These are phyloP conservation scores for Elysia chlorotica DNA, from an alignment of 1,140 invertebrate genomes.

Conservation along the genomic window DNA sequence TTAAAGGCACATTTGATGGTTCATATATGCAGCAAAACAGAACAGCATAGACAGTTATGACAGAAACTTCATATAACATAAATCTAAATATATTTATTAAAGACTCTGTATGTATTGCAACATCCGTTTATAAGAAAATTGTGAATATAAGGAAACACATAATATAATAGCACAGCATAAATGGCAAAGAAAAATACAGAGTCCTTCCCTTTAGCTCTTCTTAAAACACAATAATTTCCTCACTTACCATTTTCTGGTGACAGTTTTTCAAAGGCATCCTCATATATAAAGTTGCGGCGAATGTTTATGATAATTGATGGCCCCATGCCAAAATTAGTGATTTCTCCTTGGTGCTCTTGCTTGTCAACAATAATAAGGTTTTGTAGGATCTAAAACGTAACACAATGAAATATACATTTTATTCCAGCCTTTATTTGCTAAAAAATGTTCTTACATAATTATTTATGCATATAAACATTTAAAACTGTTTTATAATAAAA, in stretches of 20 bases:
- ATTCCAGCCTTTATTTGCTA: too few species aligned
- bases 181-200: too few species aligned
- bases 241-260: slow-evolving; percentile 79
- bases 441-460: too few species aligned
- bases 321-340: slow-evolving; percentile 73
- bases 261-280: slow-evolving; percentile 95
- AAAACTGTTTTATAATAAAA: too few species aligned
- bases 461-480: too few species aligned
- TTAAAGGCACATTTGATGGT: not conserved
- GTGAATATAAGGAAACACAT: not conserved
- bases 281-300: slow-evolving; percentile 90
- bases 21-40: not conserved
- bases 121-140: not conserved
- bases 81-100: too few species aligned
- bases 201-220: too few species aligned
- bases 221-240: too few species aligned
- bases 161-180: too few species aligned
- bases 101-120: too few species aligned
- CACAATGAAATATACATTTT: not conserved
- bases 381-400: slow-evolving; percentile 74
- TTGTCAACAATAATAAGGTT: slow-evolving; percentile 76
- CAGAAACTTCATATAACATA: too few species aligned
- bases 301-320: slow-evolving; percentile 81
- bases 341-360: slow-evolving; percentile 74
- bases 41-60: not conserved